Evolutionary conservation across 2,113 vertebrate genomes (phyloP), one percentile per base, ranked within the genome.

Genomic region (Ardeotis arabs): DNA sequence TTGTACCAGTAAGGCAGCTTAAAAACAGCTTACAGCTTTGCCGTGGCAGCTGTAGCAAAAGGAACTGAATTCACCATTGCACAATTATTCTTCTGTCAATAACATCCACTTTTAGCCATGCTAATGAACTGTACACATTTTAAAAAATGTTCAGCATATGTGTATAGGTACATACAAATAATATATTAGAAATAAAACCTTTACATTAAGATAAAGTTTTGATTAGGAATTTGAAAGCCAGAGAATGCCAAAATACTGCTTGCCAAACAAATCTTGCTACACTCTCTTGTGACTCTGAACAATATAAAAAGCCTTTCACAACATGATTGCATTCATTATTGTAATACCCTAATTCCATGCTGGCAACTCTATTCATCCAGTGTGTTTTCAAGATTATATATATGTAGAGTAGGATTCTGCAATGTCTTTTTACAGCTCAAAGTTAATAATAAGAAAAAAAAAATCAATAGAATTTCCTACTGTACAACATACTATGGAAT

Each of bases 231-330:
- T 68, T 68, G 70, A 92, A 95, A 92, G 49, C n/a, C 33, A 45
- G 47, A 79, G 35, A 95, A 76, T 62, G 31, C 12, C 49, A 93
- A 91, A 92, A 69, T 84, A 50, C 25, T 60, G 79, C 74, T 92
- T 82, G 77, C 60, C 69, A 87, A 86, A 69, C 41, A 92, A 73
- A 89, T 78, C 74, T 87, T 79, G 12, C 66, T 76, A 7, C 86
- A 92, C 39, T 87, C 62, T 90, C n/a, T 2, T 81, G 80, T 87
- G 80, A 69, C 13, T 56, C 58, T 84, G 92, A 90, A 58, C 83
- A 95, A 87, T 75, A 75, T 75, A 74, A 93, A 95, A 95, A 96
- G 76, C 72, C 69, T 90, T 95, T 93, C 88, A 87, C 80, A 69
- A 89, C 56, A 73, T 84, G 60, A 93, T 93, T 90, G 76, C 64